Conservation (phyloP, 1,140 invertebrate genomes). For the Dreissena polymorpha region DNA sequence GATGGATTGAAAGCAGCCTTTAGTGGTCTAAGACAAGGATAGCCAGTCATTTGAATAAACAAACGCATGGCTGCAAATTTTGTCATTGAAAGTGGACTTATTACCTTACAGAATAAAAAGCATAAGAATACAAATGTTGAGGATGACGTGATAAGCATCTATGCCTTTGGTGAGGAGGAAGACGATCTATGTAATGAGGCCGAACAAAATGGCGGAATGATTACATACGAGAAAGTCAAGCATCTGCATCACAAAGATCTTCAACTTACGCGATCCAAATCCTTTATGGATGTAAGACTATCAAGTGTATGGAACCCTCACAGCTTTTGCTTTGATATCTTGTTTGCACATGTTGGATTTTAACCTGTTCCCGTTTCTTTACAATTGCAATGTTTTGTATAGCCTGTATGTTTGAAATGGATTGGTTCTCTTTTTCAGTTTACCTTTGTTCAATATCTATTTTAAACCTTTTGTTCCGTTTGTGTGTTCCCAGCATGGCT, state of each 20-base stretch:
- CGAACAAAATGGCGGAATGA: conserved; percentile 40
- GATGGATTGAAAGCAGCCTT: too few species aligned
- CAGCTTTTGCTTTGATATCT: conserved; percentile 21
- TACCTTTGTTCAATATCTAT: too few species aligned
- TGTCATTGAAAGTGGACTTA: too few species aligned
- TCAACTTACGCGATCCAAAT: conserved; percentile 5
- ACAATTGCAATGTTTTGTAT: too few species aligned
- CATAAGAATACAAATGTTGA: conserved; percentile 15
- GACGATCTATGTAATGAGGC: conserved; percentile 34
- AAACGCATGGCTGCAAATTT: too few species aligned
- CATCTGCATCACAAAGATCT: conserved; percentile 50
- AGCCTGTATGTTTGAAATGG: too few species aligned
- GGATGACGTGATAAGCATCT: conserved; percentile 41
- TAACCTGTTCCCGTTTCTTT: too few species aligned
- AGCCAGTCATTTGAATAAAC: too few species aligned
- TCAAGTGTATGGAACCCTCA: conserved; percentile 15
- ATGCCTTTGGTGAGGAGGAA: conserved; percentile 46
- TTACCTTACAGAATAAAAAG: conserved; percentile 27
- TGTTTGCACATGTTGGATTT: neutral
- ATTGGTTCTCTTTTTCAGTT: too few species aligned
- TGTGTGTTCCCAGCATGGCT: too few species aligned
- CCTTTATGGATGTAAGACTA: conserved; percentile 39
- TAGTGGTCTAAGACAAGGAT: too few species aligned
- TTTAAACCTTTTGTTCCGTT: too few species aligned
- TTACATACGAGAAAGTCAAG: conserved; percentile 40